phyloP scores from a whole-genome alignment of 2,797 vertebrate genomes.

The Bradypus variegatus region DNA sequence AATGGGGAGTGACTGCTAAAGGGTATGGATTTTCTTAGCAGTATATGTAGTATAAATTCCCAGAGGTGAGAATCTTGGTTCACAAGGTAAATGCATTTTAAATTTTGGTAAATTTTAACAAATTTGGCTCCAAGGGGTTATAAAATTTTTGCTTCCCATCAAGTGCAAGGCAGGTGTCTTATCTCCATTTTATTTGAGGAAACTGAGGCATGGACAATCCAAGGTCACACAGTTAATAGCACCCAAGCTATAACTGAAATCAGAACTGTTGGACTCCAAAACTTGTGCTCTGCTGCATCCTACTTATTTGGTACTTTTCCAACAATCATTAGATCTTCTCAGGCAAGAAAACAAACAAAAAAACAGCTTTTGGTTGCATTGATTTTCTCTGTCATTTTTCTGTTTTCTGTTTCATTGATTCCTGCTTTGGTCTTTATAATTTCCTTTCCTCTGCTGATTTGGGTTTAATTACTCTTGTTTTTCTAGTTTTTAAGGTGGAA shows the following conservation, averaged over 20 bases:
- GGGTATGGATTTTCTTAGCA: neutral
- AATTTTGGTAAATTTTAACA: neutral
- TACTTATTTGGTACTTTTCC: neutral
- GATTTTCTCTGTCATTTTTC: neutral
- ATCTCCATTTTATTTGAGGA: neutral
- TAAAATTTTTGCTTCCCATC: neutral
- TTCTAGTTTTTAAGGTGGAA: neutral
- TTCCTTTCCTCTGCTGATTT: neutral
- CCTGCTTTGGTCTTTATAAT: neutral
- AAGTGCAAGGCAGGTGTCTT: neutral
- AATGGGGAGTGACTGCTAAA: neutral
- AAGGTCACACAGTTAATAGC: neutral
- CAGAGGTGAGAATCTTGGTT: neutral
- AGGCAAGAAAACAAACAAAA: neutral
- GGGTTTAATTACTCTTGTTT: slow-evolving; percentile 10
- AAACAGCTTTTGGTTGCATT: neutral
- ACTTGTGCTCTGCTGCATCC: neutral
- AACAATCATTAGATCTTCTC: neutral
- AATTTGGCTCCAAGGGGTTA: neutral
- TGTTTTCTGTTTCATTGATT: slow-evolving; percentile 14
- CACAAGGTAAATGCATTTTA: neutral
- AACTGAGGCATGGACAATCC: neutral
- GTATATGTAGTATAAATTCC: neutral
- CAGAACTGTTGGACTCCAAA: neutral
- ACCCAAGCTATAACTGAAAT: neutral